These are phyloP conservation scores for Micrasema minimum DNA, from an alignment of 1,140 invertebrate genomes.

Conservation along the genomic window DNA sequence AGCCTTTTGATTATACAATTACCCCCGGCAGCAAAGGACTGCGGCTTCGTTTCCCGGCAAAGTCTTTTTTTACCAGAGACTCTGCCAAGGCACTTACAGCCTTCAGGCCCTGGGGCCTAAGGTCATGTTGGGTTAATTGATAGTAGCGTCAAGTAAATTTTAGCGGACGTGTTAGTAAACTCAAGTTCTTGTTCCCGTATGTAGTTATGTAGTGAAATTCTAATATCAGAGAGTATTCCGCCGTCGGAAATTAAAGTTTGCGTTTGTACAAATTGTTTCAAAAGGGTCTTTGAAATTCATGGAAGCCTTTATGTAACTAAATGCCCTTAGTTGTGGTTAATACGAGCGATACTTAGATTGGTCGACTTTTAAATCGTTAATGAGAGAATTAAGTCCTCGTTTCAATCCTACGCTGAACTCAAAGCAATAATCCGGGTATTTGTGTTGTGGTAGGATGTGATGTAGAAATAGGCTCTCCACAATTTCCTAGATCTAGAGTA, in stretches of 20 bases:
- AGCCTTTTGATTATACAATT: constrained; percentile 34
- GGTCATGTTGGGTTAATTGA: constrained; percentile 25
- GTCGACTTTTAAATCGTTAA: too few species aligned
- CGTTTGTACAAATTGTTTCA: not conserved
- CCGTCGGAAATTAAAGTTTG: constrained; percentile 1
- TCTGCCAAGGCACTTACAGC: constrained; percentile 2
- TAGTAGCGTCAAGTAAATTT: constrained; percentile 17
- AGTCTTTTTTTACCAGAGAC: constrained; percentile 8
- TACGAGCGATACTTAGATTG: too few species aligned
- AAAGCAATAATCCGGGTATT: too few species aligned
- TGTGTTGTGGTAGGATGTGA: too few species aligned
- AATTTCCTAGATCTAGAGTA: too few species aligned
- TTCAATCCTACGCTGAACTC: too few species aligned
- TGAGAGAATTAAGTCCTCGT: too few species aligned
- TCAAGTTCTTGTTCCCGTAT: constrained; percentile 1
- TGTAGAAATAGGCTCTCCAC: too few species aligned
- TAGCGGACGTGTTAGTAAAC: not conserved
- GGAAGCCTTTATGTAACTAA: not conserved
- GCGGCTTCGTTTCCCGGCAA: constrained; percentile 18
- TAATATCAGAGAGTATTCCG: constrained; percentile 3
- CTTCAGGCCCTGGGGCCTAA: not conserved
- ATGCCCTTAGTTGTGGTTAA: not conserved
- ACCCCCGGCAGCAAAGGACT: constrained; percentile 18
- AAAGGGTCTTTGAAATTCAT: not conserved
- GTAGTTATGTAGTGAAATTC: constrained; percentile 3